phyloP scores from a whole-genome alignment of 1,140 invertebrate species.

The Drosophila arizonae region DNA sequence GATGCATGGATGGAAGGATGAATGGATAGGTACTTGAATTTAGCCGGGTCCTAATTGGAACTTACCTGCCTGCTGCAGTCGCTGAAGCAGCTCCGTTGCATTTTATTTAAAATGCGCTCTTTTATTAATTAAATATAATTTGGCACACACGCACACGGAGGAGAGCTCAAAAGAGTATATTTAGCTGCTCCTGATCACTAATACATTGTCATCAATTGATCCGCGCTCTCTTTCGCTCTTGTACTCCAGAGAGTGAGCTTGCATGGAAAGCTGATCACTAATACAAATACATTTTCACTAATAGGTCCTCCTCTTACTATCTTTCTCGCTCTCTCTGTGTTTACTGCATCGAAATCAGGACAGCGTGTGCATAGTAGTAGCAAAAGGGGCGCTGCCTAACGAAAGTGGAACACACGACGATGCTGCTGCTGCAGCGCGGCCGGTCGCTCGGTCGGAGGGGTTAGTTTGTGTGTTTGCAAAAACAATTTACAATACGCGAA shows the following conservation, averaged over 20 bases:
- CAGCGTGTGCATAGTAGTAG: slow-evolving; percentile 41
- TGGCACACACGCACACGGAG: slow-evolving; percentile 4
- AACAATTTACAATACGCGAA: slow-evolving; percentile 69
- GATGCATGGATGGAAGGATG: slow-evolving; percentile 23
- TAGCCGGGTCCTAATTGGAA: slow-evolving; percentile 42
- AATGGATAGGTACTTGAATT: slow-evolving; percentile 25
- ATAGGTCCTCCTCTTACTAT: neutral
- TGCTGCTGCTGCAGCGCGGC: slow-evolving; percentile 21
- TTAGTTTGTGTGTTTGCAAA: slow-evolving; percentile 53
- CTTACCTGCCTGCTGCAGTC: slow-evolving; percentile 45
- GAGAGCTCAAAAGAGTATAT: neutral
- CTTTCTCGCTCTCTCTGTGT: slow-evolving; percentile 12
- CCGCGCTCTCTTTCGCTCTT: neutral
- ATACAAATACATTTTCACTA: slow-evolving; percentile 25
- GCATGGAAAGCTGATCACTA: slow-evolving; percentile 36
- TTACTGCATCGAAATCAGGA: slow-evolving; percentile 59
- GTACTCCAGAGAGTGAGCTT: neutral
- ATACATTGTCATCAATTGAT: slow-evolving; percentile 34
- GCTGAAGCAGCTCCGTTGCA: slow-evolving; percentile 42
- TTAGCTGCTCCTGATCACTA: slow-evolving; percentile 30
- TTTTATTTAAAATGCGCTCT: slow-evolving; percentile 22
- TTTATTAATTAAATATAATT: slow-evolving; percentile 34
- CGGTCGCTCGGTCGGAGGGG: slow-evolving; percentile 6
- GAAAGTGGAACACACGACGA: slow-evolving; percentile 68
- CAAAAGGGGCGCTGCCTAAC: slow-evolving; percentile 50